These are phyloP conservation scores for Apostichopus californicus DNA, from an alignment of 35 echinoderm and acorn worm genomes.

Conservation along the genomic window DNA sequence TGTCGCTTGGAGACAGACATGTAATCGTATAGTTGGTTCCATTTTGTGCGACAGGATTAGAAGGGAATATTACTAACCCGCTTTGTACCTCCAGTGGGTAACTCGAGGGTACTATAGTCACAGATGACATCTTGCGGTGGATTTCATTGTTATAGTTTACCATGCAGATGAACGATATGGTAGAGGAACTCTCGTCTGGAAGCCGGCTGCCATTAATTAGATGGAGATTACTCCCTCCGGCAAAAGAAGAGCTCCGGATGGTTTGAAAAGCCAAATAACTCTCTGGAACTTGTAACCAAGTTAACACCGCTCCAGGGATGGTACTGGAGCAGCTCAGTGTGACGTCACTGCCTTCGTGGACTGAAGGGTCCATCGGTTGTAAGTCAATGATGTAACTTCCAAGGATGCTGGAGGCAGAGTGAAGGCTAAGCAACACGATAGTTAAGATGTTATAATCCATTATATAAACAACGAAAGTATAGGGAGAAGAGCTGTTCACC, in stretches of 20 bases:
- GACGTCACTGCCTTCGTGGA: conserved; percentile 14
- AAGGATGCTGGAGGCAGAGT: neutral
- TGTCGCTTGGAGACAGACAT: conserved; percentile 4
- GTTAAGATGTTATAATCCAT: no score
- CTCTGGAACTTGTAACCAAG: neutral
- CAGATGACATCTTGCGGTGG: neutral
- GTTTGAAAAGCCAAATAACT: neutral
- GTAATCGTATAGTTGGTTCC: conserved; percentile 27
- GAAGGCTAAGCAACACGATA: neutral
- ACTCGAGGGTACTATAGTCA: neutral
- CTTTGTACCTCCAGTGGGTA: neutral
- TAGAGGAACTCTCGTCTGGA: neutral
- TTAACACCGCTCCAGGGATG: neutral
- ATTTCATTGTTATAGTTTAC: neutral
- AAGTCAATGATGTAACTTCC: neutral
- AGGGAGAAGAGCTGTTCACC: no score
- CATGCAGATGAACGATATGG: neutral
- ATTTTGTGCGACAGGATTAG: conserved; percentile 38
- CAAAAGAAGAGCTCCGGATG: neutral
- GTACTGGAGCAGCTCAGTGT: conserved; percentile 27
- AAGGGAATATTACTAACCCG: neutral
- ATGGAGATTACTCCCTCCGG: conserved; percentile 2
- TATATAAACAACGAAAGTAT: no score
- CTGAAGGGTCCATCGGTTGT: conserved; percentile 13
- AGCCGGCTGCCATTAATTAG: neutral